Base-by-base conservation (phyloP, 2,797 vertebrate species). In the Hyperoplus lanceolatus region DNA sequence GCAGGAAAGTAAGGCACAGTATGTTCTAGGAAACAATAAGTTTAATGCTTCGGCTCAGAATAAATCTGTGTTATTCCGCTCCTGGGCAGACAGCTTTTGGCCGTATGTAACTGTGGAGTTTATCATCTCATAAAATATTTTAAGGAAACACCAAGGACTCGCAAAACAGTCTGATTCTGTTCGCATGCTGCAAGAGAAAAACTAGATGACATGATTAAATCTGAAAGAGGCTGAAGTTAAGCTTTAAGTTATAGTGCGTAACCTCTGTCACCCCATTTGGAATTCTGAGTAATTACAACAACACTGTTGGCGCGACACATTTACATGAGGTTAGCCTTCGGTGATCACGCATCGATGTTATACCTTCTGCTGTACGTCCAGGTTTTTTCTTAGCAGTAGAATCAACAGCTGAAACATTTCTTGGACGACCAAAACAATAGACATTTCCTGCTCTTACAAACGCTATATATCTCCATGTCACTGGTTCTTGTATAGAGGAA, bases 21-120 rank as follows among this genome's bases (percentile, higher is more conserved):
- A 8, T 48, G 76, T 55, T 65, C 70, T 68, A 70, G 82, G 85
- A 88, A 88, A 87, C 60, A 68, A 64, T 66, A 73, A 36, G 50
- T 66, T 77, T 82, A 48, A 60, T 83, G 63, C 63, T 74, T n/a
- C 42, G 50, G 68, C 73, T 79, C 53, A 64, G 76, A 75, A 65
- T 76, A 87, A 88, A 81, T 83, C 59, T 80, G 39, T 65, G 77
- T 84, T 59, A 74, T 73, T 75, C 70, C 39, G 82, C 79, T 84
- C 39, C 82, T 73, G 72, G 66, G 73, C 74, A 71, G 62, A 79
- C 41, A n/a, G 43, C 49, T 73, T 79, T 74, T 73, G 75, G 64
- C 63, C 11, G 11, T 10, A 18, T 70, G 62, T 49, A 59, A 78
- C 61, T 41, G 60, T n/a, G 6, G 57, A 77, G 15, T 88, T 82